Percentiles rank a stretch among this genome's conserved stretches.
Conservation (phyloP, 2,113 vertebrate species). For the Athene noctua region DNA sequence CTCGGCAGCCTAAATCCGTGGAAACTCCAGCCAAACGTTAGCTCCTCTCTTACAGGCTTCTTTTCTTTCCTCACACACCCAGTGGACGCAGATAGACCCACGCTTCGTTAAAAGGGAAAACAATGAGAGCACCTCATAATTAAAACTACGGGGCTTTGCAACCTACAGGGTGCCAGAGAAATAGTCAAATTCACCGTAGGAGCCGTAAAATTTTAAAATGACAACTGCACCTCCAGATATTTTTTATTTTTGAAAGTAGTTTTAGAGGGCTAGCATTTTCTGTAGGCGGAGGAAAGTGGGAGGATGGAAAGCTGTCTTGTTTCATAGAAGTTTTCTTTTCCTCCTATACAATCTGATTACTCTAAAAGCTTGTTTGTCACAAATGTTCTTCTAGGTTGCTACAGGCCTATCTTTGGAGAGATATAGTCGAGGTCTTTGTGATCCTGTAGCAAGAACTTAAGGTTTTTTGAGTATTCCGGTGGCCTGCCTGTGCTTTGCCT, state of each 20-base stretch:
- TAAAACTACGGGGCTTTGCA: background rate
- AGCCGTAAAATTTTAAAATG: background rate
- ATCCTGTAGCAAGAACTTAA: background rate
- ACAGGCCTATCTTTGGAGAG: background rate
- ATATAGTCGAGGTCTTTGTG: background rate
- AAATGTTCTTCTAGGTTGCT: background rate
- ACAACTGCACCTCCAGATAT: background rate
- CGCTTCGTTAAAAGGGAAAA: background rate
- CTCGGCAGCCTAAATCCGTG: background rate
- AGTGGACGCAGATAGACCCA: accelerated
- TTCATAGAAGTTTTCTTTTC: background rate
- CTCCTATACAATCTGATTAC: background rate
- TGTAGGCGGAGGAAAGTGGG: background rate
- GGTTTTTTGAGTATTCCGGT: background rate
- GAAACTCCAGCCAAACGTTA: background rate
- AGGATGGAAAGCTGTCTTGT: background rate
- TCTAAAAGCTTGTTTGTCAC: background rate
- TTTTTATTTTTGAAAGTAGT: background rate
- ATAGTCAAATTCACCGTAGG: background rate
- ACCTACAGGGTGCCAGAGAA: background rate
- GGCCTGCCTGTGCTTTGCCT: background rate
- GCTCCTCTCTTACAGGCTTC: background rate
- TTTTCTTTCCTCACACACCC: background rate
- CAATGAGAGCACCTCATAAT: background rate
- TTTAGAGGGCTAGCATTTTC: background rate